Conservation (phyloP, 2,797 vertebrate genomes). For the Anas bernieri region DNA sequence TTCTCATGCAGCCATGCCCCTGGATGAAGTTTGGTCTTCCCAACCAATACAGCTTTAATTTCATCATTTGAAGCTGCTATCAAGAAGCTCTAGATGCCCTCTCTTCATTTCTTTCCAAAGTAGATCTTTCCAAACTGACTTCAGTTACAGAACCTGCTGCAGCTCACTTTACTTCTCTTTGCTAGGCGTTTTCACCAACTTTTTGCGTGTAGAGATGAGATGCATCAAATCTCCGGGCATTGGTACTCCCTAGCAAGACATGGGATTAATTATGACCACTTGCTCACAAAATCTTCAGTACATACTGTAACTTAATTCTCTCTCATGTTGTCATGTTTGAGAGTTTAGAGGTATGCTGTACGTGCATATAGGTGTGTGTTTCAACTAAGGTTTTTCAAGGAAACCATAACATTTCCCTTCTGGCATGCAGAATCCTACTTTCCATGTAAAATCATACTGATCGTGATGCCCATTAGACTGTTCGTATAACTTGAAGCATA, state of each 20-base stretch:
- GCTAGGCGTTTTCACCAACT: background rate
- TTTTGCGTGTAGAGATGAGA: background rate
- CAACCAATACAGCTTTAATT: background rate
- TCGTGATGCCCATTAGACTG: background rate
- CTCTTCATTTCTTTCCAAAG: background rate
- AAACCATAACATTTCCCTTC: background rate
- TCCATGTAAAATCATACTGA: background rate
- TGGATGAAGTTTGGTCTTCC: background rate
- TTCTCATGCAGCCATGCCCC: fast-evolving
- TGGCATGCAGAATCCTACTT: background rate
- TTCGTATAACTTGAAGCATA: background rate
- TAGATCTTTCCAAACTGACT: background rate
- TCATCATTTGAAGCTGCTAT: background rate
- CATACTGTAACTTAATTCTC: background rate
- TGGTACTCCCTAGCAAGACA: background rate
- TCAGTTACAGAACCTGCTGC: background rate
- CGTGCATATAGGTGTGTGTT: background rate
- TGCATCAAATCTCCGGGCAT: background rate
- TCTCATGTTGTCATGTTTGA: background rate
- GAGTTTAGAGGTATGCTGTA: background rate
- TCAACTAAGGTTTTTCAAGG: constrained; percentile 5
- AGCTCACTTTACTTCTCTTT: background rate
- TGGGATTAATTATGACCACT: background rate
- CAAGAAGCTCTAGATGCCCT: background rate
- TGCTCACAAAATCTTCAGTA: background rate